Evolutionary conservation across 2,888 invertebrate species (phyloP).

Genomic region (Nycteola revayana): DNA sequence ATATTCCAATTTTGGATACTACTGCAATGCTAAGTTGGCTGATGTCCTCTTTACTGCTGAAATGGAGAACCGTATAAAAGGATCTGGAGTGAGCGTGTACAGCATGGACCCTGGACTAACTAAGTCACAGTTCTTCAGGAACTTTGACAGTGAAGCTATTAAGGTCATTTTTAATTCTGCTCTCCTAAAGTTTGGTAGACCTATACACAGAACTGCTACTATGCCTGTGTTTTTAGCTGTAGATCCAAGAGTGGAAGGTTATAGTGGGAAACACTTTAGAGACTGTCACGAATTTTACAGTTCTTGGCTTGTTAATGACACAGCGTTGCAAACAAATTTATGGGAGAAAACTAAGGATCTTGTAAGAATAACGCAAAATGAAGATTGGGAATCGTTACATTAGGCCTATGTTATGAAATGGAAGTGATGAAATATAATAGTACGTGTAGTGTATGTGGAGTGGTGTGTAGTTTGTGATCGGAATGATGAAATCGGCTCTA

Average conservation of each 20-base stretch:
- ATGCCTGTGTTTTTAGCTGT: conserved; percentile 56
- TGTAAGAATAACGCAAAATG: conserved; percentile 43
- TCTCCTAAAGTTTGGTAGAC: conserved; percentile 44
- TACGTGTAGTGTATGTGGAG: too few species aligned
- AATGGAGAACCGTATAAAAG: conserved; percentile 49
- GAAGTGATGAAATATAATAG: too few species aligned
- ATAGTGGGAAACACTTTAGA: conserved; percentile 59
- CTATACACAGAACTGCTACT: conserved; percentile 45
- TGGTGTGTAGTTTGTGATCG: too few species aligned
- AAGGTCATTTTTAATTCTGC: conserved; percentile 39
- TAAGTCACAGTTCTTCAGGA: conserved; percentile 89
- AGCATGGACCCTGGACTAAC: conserved; percentile 92
- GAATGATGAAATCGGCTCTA: too few species aligned
- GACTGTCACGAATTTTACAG: conserved; percentile 60
- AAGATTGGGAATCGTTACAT: conserved; percentile 54
- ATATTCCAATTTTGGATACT: conserved; percentile 80
- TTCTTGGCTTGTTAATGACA: conserved; percentile 64
- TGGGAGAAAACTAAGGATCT: conserved; percentile 56
- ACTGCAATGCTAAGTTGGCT: conserved; percentile 74
- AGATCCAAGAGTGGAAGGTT: conserved; percentile 44
- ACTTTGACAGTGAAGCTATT: conserved; percentile 36
- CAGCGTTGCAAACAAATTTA: conserved; percentile 37
- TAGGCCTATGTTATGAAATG: background rate
- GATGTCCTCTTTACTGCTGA: conserved; percentile 75
- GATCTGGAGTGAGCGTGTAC: conserved; percentile 86